phyloP scores from a whole-genome alignment of 2,113 vertebrate species.

The Bagarius yarrelli region DNA sequence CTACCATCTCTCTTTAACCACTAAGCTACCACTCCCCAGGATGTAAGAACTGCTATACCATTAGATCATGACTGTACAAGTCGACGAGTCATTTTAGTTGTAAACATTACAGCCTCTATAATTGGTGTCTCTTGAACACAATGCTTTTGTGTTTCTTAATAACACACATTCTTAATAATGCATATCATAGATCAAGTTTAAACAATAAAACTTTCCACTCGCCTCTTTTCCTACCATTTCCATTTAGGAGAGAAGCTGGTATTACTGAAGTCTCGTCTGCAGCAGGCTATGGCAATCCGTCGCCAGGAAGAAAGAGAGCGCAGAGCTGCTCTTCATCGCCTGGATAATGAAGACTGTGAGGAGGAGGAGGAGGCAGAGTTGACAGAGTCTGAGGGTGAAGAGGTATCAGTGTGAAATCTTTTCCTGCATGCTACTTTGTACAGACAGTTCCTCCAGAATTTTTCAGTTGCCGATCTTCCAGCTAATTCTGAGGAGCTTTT shows the following conservation, averaged over 20 bases:
- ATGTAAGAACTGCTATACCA: too few relatives aligned
- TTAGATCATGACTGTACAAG: background rate
- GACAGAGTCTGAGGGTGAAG: slow-evolving; percentile 82
- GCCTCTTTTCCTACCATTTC: background rate
- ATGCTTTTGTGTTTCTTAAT: background rate
- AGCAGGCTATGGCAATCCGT: slow-evolving; percentile 91
- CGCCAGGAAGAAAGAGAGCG: slow-evolving; percentile 83
- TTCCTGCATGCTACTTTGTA: too few relatives aligned
- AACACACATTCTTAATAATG: background rate
- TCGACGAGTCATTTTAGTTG: background rate
- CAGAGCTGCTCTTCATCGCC: slow-evolving; percentile 77
- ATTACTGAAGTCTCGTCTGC: slow-evolving; percentile 86
- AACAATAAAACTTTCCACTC: background rate
- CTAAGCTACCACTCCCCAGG: too few relatives aligned
- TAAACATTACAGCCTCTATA: background rate
- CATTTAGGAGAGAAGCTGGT: slow-evolving; percentile 86
- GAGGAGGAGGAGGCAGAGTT: slow-evolving; percentile 86
- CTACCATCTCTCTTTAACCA: too few relatives aligned
- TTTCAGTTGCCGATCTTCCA: too few relatives aligned
- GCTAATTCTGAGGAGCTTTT: too few relatives aligned
- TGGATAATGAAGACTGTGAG: slow-evolving; percentile 91
- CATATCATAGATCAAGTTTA: background rate
- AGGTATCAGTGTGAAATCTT: slow-evolving; percentile 53
- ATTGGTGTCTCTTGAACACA: background rate
- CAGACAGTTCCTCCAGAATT: too few relatives aligned